Evolutionary conservation across 2,888 invertebrate genomes (phyloP).

Genomic region (Blera fallax): DNA sequence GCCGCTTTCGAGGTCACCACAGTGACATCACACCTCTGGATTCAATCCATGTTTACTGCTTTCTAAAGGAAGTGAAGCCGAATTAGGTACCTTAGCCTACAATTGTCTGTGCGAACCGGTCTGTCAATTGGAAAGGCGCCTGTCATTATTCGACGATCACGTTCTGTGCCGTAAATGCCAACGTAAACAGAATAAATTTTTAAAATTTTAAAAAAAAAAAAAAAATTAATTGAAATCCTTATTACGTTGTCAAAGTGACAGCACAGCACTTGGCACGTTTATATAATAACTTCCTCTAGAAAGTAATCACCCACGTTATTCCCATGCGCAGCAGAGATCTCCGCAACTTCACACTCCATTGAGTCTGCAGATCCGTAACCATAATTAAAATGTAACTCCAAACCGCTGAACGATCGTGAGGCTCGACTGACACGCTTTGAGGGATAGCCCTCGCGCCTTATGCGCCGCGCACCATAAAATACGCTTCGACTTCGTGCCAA

Average conservation of each 20-base stretch:
- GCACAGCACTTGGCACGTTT: not conserved
- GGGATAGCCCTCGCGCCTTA: constrained; percentile 46
- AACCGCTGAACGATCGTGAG: constrained; percentile 60
- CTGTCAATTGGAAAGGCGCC: too few species aligned
- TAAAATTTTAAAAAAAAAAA: not conserved
- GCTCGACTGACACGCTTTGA: constrained; percentile 68
- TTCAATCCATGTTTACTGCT: too few species aligned
- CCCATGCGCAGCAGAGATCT: constrained; percentile 17
- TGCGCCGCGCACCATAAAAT: constrained; percentile 9
- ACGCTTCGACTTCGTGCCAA: constrained; percentile 60
- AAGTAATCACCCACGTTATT: constrained; percentile 18
- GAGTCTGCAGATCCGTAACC: constrained; percentile 19
- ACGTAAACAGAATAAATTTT: not conserved
- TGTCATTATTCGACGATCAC: too few species aligned
- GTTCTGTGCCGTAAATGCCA: not conserved
- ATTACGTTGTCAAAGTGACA: constrained; percentile 56
- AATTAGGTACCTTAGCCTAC: too few species aligned
- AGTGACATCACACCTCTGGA: too few species aligned
- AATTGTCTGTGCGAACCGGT: too few species aligned
- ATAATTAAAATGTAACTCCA: constrained; percentile 70
- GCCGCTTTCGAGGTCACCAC: too few species aligned
- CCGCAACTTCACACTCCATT: constrained; percentile 59
- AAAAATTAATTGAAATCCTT: constrained; percentile 22
- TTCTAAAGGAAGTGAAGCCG: too few species aligned
- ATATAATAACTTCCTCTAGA: constrained; percentile 8